Base-by-base conservation (phyloP, 2,888 invertebrate genomes). In the Drymonia ruficornis region DNA sequence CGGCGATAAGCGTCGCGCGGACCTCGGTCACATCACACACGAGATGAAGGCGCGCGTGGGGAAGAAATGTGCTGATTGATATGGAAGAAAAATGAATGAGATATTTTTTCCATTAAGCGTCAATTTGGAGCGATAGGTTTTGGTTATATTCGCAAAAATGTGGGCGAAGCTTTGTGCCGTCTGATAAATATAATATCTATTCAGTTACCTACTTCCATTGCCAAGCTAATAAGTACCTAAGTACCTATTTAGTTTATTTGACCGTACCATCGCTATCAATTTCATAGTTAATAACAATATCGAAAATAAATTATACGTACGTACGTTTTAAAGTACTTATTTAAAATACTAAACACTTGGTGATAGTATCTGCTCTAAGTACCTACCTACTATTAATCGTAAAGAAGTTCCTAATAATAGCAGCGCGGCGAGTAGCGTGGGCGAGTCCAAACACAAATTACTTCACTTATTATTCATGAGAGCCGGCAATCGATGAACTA, bases 1-100 rank as follows among this genome's bases (percentile, higher is more conserved):
- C 63, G 59, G 67, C 74, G 82, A 83, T 82, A 82, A 83, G 80
- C 73, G 70, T 53, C 56, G 56, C 59, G 59, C 53, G 53, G 29
- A 51, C 50, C 50, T 59, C 53, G 55, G 57, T 57, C 56, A 4
- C 29, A 15, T 53, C 55, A 61, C 59, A 58, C 57, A 54, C 54
- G 56, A 53, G 50, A 46, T 56, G 16, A 23, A 13, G 29, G 12
- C 28, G 46, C 16, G 15, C 6, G 40, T n/a, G 40, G 43, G n/a
- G 43, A 43, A 19, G 43, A 42, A 42, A 18, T 19, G 43, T 12
- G 5, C 18, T 13, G 11, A 19, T 13, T 43, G 19, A 43, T 43
- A 19, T 19, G 13, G n/a, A 19, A 43, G 19, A 2, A 40, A 40
- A 40, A 40, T 40, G 16, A 40, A 11, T 16, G 40, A 16, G 15